Evolutionary conservation across 2,113 vertebrate genomes (phyloP).

Genomic region (Hypanus sabinus): DNA sequence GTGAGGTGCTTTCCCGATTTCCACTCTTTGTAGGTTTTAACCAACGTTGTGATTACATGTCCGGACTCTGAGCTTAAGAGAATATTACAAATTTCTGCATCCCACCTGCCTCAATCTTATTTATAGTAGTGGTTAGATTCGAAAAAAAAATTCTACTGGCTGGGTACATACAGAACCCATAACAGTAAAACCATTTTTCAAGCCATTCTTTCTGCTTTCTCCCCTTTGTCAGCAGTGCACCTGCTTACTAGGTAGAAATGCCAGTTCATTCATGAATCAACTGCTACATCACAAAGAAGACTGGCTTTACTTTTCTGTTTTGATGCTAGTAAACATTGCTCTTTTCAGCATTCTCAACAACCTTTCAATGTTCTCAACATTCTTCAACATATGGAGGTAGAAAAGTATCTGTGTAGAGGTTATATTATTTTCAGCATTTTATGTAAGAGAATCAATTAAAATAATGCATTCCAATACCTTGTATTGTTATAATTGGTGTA

Average conservation of each 20-base stretch:
- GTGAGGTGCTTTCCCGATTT: neutral
- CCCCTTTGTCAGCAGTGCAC: no score
- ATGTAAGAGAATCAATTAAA: neutral
- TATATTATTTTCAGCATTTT: neutral
- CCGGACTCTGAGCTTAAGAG: neutral
- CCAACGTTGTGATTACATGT: no score
- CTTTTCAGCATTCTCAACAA: neutral
- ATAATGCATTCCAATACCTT: no score
- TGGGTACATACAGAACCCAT: neutral
- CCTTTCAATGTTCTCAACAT: no score
- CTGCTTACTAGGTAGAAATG: neutral
- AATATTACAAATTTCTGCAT: neutral
- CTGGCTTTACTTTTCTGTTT: neutral
- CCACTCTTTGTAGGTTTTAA: neutral
- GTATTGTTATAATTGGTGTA: neutral
- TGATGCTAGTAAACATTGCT: neutral
- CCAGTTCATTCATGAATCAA: neutral
- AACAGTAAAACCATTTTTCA: neutral
- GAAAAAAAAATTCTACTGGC: neutral
- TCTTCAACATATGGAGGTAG: neutral
- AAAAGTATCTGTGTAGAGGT: neutral
- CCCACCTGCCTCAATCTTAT: neutral
- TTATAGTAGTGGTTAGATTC: neutral
- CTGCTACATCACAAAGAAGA: no score
- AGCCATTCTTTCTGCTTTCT: neutral